These are phyloP conservation scores for Grus americana DNA, from an alignment of 2,113 vertebrate genomes.

Conservation along the genomic window DNA sequence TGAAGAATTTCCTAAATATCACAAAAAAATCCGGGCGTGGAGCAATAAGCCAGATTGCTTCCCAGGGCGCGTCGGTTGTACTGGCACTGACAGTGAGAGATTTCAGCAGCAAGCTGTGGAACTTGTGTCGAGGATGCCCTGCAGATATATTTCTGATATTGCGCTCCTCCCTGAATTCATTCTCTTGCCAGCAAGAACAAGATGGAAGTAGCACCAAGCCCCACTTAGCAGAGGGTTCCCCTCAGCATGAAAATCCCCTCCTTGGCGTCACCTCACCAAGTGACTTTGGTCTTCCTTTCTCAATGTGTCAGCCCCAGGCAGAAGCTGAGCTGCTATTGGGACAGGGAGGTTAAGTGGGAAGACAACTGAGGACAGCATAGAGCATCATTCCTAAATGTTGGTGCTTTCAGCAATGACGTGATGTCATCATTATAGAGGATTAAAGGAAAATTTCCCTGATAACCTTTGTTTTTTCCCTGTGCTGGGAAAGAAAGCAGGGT, in stretches of 20 bases:
- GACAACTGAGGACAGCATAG: background rate
- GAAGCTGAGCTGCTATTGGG: background rate
- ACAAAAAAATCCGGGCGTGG: background rate
- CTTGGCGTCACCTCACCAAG: background rate
- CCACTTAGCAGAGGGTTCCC: background rate
- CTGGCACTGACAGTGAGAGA: background rate
- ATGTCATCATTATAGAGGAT: rapidly evolving
- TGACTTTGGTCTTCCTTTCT: background rate
- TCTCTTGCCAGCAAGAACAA: background rate
- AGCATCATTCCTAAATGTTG: background rate
- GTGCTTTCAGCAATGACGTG: background rate
- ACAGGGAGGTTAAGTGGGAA: background rate
- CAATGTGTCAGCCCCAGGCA: background rate
- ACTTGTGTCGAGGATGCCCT: background rate
- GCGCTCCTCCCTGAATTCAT: background rate
- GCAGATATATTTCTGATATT: background rate
- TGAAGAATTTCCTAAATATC: background rate
- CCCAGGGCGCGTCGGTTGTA: background rate
- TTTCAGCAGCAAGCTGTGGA: background rate
- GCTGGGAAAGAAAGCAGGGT: background rate
- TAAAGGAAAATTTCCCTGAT: background rate
- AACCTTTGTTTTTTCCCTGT: background rate
- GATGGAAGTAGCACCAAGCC: background rate
- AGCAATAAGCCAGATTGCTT: background rate
- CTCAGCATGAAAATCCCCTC: background rate